Evolutionary conservation across 2,797 vertebrate species (phyloP).

Genomic region (Macropus fuliginosus): DNA sequence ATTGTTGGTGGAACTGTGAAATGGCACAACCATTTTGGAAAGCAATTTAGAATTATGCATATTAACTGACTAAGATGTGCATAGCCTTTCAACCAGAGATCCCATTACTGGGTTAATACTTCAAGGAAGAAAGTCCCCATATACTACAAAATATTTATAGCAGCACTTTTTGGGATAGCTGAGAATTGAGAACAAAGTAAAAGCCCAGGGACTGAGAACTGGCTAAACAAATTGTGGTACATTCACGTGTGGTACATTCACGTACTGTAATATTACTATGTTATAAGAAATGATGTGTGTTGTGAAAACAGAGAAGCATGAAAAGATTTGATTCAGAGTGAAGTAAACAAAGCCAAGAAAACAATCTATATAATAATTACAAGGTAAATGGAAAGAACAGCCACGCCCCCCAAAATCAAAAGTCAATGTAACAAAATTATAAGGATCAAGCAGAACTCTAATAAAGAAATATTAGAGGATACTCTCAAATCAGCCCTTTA

Average conservation of each 20-base stretch:
- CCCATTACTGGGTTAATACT: background rate
- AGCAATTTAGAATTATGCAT: background rate
- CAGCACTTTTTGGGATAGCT: background rate
- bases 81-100: background rate
- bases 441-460: background rate
- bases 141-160: background rate
- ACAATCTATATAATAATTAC: background rate
- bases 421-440: background rate
- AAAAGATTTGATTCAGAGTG: background rate
- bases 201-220: background rate
- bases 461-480: background rate
- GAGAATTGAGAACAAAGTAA: background rate
- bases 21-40: background rate
- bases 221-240: background rate
- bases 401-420: background rate
- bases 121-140: background rate
- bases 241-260: background rate
- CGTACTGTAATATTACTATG: background rate
- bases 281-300: background rate
- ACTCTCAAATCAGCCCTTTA: background rate
- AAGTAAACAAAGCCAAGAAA: background rate
- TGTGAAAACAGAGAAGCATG: background rate
- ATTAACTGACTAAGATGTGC: background rate
- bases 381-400: background rate
- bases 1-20: background rate